Conservation (phyloP, 2,797 vertebrate genomes). For the Loriculus beryllinus region DNA sequence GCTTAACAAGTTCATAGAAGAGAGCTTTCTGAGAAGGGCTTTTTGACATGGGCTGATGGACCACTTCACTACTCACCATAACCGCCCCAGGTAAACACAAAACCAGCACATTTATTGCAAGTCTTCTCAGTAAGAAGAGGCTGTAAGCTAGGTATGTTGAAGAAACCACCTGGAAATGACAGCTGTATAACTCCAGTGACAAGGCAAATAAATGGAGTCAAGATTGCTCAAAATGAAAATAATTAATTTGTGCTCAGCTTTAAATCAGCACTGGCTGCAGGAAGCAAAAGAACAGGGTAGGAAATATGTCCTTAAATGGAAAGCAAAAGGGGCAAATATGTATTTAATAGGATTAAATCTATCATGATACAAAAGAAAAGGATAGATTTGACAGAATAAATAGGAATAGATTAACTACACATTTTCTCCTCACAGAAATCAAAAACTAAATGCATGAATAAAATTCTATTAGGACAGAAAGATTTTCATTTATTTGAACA, state of each 20-base stretch:
- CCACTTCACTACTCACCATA: not conserved
- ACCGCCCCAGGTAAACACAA: not conserved
- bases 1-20: not conserved
- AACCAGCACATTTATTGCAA: not conserved
- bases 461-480: not conserved
- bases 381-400: not conserved
- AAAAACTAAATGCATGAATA: not conserved
- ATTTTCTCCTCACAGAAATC: not conserved
- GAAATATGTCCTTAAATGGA: not conserved
- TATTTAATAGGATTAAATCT: not conserved
- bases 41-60: not conserved
- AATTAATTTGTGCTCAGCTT: not conserved
- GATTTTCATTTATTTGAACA: not conserved
- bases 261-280: not conserved
- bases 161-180: not conserved
- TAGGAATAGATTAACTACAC: not conserved
- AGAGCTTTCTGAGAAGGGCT: not conserved
- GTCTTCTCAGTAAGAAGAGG: not conserved
- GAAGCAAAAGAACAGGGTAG: not conserved
- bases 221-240: not conserved
- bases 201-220: not conserved
- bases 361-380: not conserved
- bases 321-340: not conserved
- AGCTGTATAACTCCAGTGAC: not conserved
- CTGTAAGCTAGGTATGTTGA: not conserved